Base-by-base conservation (phyloP, 2,113 vertebrate genomes). In the Otocyon megalotis region DNA sequence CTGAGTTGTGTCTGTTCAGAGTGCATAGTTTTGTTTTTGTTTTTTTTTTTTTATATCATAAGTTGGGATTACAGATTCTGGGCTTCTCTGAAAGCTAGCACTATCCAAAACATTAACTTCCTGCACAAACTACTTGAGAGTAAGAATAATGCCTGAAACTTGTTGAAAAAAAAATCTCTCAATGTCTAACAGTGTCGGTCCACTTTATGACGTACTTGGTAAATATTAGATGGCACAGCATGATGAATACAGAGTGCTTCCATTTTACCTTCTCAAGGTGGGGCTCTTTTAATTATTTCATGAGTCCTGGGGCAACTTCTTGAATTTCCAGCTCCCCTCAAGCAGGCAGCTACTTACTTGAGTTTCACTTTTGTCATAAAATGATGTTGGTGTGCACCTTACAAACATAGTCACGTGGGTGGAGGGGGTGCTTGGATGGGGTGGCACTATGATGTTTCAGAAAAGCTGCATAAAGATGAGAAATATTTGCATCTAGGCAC, bases 401-500 rank as follows among this genome's bases (percentile, higher is more conserved):
- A 58, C 76, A 60, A 9, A 77, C 58, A 48, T 16, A 60, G 17
- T 72, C 71, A 94, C 82, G 2, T 32, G 88, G n/a, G 30, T 76
- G 24, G 63, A 43, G 14, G 20, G 35, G 22, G 19, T 93, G 82
- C 94, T 82, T 94, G 81, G 60, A 10, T 97, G 86, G 87, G 97
- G 43, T 74, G 96, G 56, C 30, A 63, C 1, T 2, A n/a, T 14
- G 92, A 94, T 87, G 85, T 96, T 97, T 97, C 95, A 92, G 80
- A 77, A 96, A 98, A 96, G 87, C 93, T 20, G 0, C 91, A 4
- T 90, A 1, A 88, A 96, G 17, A 96, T 69, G 83, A 97, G 97
- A 97, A 96, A 95, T 93, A 90, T 94, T 98, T 98, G 93, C 67
- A 80, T 95, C 30, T 85, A 92, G 96, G 82, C 98, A 85, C 91